Base-by-base conservation (phyloP, 2,888 invertebrate species). In the Andrena bucephala region DNA sequence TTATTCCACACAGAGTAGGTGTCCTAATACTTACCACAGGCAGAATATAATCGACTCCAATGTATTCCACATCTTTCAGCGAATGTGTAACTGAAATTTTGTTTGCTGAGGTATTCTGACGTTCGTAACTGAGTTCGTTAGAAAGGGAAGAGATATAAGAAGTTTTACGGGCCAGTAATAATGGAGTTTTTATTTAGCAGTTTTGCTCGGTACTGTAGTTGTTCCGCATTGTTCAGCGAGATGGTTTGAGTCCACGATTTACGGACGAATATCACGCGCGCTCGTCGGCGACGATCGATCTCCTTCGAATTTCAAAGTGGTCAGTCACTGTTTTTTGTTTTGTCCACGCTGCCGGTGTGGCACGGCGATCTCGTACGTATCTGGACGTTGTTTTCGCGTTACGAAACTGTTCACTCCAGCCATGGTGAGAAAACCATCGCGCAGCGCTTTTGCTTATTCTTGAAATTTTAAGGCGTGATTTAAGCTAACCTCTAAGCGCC, bases 391-490 rank as follows among this genome's bases (percentile, higher is more conserved):
- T 50, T 42, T 66, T 60, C 67, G 2, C 13, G 24, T 80, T 62
- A 27, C 42, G 54, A 77, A 57, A 80, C 27, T 7, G 33, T 13
- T 54, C 24, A 27, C 24, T 1, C 29, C n/a, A 76, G 42, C 20
- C 24, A 0, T n/a, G 7, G 8, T 16, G 10, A n/a, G n/a, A 48
- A 67, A 80, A 77, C 16, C 31, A 5, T 60, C 16, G 2, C 7
- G 3, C 4, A 1, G 31, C 27, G 20, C 36, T n/a, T 27, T 66
- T 54, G 65, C 27, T 67, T 60, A 16, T 52, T 70, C 66, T 79
- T 79, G 48, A 52, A 81, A 78, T 57, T 63, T 72, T 54, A n/a
- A 68, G 29, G n/a, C 63, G 78, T 57, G 74, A 74, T 74, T 67
- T 62, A 16, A 42, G 5, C 16, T 42, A 42, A 16, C 5, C 42